Evolutionary conservation across 2,888 invertebrate genomes (phyloP), one percentile per base, ranked within the genome.

Genomic region (Balanococcus diminutus): DNA sequence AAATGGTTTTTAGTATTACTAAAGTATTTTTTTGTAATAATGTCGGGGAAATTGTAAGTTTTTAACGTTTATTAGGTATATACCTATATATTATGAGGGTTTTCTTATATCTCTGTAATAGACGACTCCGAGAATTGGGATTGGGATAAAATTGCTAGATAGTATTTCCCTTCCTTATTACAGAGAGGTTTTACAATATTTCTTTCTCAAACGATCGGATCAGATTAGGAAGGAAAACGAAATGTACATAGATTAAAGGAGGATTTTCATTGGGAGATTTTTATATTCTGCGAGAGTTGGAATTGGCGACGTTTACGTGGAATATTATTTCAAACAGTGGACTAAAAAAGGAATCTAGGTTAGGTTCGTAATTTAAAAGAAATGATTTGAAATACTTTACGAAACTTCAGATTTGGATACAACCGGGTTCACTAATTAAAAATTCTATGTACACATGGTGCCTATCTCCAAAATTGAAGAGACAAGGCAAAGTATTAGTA

Each of bases 101-200:
- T 67, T 67, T 67, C 28, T 67, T 67, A 31, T 67, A 67, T 67
- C 67, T n/a, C n/a, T n/a, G n/a, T n/a, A 67, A 67, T 67, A 67
- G 28, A 67, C 67, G 25, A 25, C 14, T 28, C 25, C 46, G 36
- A 46, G 2, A 9, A n/a, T 14, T 46, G 16, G 31, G 16, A 67
- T 28, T 19, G 67, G 56, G 56, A 56, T 56, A 67, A 28, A 67
- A 28, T 16, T 28, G 67, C 11, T 67, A 4, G 28, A 16, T 67
- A 61, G 25, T 19, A 25, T 51, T 19, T 56, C 16, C n/a, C 2
- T 16, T 46, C 3, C 2, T 16, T n/a, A 16, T n/a, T 46, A 46
- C 9, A 6, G 2, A 67, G 28, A 28, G 28, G 67, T 67, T 67
- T 67, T 67, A 28, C 5, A 28, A 67, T 67, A 67, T 25, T 67